Base-by-base conservation (phyloP, 2,888 invertebrate species). In the Cosmia pyralina region DNA sequence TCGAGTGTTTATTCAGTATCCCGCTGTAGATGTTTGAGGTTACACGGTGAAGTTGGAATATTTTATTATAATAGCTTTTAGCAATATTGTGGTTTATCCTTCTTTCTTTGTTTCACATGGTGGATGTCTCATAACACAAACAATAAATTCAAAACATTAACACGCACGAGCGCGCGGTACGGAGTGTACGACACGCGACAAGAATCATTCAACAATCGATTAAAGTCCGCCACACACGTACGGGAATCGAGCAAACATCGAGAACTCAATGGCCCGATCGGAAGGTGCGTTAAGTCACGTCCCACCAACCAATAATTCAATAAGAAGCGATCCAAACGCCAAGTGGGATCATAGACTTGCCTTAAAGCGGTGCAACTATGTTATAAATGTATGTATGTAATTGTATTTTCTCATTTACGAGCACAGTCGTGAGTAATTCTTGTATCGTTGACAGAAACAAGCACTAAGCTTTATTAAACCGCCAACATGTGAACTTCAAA, bases 171-270 rank as follows among this genome's bases (percentile, higher is more conserved):
- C 83, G 87, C 85, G 69, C 83, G 74, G 82, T 72, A 74, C 72
- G 57, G 72, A 85, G 85, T 81, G 83, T 79, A 85, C 88, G 88
- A 90, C 85, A 88, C 87, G 89, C 90, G 91, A 92, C 89, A 85
- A 88, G 92, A 92, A 93, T 93, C 91, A 90, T 91, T 92, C 89
- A 89, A 88, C 88, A 93, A 93, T 92, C 93, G 93, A 94, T 94
- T 94, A 93, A 92, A 93, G 91, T 90, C 84, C 77, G 87, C 92
- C 91, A 86, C 92, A 92, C 94, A 93, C 93, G 93, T 93, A 90
- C 92, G 84, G 52, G 88, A 91, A 91, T 90, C 91, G 93, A 92
- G 90, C 93, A 94, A 94, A 94, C 94, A 93, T 88, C 90, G 92
- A 86, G 86, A 91, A 90, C 89, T 89, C 91, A 92, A 90, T 91